Percentiles rank a stretch among this genome's conserved stretches.
phyloP scores from a whole-genome alignment of 2,888 invertebrate species.

The Dicyrtoma fusca region DNA sequence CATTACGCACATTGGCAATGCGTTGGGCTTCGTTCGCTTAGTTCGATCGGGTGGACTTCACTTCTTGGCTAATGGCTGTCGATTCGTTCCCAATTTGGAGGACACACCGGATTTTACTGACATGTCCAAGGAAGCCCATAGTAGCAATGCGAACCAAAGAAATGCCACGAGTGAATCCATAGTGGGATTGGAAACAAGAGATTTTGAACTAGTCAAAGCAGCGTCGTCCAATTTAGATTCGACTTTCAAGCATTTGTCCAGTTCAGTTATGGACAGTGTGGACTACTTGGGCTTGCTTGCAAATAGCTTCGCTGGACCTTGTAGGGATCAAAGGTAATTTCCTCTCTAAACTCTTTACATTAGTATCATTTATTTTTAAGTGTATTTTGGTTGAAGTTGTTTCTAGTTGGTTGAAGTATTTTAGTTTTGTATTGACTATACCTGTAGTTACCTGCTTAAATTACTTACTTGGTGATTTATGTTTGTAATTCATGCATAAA shows the following conservation, averaged over 20 bases:
- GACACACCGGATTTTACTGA: slow-evolving; percentile 68
- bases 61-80: slow-evolving; percentile 86
- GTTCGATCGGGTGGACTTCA: slow-evolving; percentile 91
- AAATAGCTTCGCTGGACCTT: slow-evolving; percentile 88
- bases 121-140: slow-evolving; percentile 56
- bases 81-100: slow-evolving; percentile 82
- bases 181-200: background rate
- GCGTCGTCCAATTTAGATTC: slow-evolving; percentile 39
- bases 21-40: slow-evolving; percentile 77
- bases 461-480: too few relatives aligned
- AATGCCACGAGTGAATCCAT: background rate
- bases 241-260: slow-evolving; percentile 45
- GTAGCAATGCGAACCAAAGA: background rate
- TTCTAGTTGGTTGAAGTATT: background rate
- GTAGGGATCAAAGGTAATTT: slow-evolving; percentile 70
- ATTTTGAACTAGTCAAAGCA: background rate
- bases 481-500: too few relatives aligned
- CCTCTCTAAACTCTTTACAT: too few relatives aligned
- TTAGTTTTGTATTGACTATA: slow-evolving; percentile 1
- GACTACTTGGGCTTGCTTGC: slow-evolving; percentile 71
- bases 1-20: slow-evolving; percentile 83
- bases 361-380: too few relatives aligned
- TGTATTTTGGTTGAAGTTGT: too few relatives aligned
- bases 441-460: background rate
- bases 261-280: slow-evolving; percentile 45